These are phyloP conservation scores for Darevskia mixta DNA, from an alignment of 2,797 vertebrate genomes.

Conservation along the genomic window DNA sequence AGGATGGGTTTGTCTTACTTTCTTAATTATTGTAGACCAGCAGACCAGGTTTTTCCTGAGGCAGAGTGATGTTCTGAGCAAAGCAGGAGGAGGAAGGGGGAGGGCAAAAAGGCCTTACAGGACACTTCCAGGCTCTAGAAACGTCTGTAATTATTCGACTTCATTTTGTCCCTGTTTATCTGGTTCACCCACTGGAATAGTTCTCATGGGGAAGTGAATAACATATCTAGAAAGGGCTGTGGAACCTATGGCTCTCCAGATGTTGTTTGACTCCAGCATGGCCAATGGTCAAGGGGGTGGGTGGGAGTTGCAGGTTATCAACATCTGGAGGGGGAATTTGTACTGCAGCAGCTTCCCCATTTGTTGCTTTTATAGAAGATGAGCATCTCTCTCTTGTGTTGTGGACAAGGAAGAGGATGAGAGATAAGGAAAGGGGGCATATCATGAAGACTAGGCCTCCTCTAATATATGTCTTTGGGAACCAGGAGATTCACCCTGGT, in stretches of 20 bases:
- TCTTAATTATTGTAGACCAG: background rate
- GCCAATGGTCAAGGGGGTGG: no score
- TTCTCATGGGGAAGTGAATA: background rate
- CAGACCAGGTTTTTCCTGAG: background rate
- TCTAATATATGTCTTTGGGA: background rate
- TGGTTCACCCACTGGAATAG: background rate
- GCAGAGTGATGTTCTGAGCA: background rate
- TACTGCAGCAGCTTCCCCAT: background rate
- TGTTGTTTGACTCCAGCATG: no score
- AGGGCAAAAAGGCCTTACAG: background rate
- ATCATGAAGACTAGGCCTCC: background rate
- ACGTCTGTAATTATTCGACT: background rate
- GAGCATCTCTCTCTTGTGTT: background rate
- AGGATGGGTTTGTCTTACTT: background rate
- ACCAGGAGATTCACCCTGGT: background rate
- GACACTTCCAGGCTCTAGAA: background rate
- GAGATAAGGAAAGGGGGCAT: background rate
- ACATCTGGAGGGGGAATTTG: no score
- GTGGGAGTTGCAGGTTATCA: no score
- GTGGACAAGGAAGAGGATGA: background rate
- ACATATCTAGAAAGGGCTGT: background rate
- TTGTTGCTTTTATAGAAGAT: background rate
- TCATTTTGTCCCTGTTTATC: background rate
- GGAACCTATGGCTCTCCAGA: no score
- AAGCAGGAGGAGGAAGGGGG: constrained; percentile 31